Evolutionary conservation across 2,888 invertebrate genomes (phyloP).

Genomic region (Germaria angustata): DNA sequence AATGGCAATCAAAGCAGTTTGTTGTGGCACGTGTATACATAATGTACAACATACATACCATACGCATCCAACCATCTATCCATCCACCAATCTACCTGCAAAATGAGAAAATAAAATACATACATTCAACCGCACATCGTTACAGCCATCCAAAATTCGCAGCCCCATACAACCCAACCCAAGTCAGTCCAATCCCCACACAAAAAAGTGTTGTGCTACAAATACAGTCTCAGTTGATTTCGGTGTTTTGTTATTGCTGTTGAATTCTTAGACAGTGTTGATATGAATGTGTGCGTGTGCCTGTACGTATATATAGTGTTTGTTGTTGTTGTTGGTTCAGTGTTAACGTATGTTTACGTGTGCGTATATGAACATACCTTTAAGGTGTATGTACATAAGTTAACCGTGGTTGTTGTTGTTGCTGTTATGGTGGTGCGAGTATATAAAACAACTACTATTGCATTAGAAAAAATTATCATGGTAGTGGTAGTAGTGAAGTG

Average conservation of each 20-base stretch:
- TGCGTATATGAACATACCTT: slow-evolving; percentile 39
- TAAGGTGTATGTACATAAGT: slow-evolving; percentile 56
- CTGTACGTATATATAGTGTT: slow-evolving; percentile 26
- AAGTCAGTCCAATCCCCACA: background rate
- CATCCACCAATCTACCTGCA: slow-evolving; percentile 80
- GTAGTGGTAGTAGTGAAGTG: slow-evolving; percentile 63
- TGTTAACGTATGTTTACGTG: slow-evolving; percentile 8
- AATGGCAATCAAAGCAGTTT: slow-evolving; percentile 61
- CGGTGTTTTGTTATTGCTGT: slow-evolving; percentile 21
- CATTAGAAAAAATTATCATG: slow-evolving; percentile 46
- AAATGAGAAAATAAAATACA: slow-evolving; percentile 58
- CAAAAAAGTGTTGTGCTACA: slow-evolving; percentile 43
- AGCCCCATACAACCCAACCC: slow-evolving; percentile 48
- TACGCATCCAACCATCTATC: slow-evolving; percentile 71
- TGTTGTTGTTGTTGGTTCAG: slow-evolving; percentile 38
- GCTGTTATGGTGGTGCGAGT: slow-evolving; percentile 56
- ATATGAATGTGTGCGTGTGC: slow-evolving; percentile 19
- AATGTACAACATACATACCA: slow-evolving; percentile 72
- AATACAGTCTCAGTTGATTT: slow-evolving; percentile 46
- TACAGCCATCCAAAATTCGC: slow-evolving; percentile 45
- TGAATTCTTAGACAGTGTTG: slow-evolving; percentile 45
- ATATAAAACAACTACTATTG: slow-evolving; percentile 48
- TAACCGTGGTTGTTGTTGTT: slow-evolving; percentile 59
- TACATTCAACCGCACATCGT: slow-evolving; percentile 42
- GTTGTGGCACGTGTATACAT: slow-evolving; percentile 72